These are phyloP conservation scores for Oryctes rhinoceros DNA, from an alignment of 1,140 invertebrate genomes.

Conservation along the genomic window DNA sequence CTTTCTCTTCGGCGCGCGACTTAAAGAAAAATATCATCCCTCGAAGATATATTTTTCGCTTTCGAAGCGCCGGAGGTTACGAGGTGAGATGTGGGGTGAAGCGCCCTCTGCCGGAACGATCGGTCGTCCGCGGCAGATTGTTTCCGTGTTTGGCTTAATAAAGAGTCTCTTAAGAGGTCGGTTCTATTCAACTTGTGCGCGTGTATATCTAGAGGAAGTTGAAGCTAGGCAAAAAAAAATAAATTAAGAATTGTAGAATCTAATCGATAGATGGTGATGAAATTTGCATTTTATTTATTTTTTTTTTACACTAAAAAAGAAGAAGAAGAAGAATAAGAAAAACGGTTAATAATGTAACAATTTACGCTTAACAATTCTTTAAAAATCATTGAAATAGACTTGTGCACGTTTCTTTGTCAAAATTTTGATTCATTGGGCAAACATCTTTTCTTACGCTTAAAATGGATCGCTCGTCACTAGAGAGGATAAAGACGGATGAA, in stretches of 20 bases:
- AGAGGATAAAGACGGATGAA: no score
- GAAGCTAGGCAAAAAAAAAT: neutral
- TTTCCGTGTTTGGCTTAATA: constrained; percentile 10
- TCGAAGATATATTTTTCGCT: constrained; percentile 12
- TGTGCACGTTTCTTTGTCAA: no score
- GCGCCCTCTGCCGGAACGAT: neutral
- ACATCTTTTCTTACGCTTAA: no score
- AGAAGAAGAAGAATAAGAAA: no score
- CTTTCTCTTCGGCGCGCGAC: neutral
- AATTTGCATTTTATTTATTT: no score
- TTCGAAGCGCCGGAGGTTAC: neutral
- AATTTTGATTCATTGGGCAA: no score
- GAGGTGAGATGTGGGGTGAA: neutral
- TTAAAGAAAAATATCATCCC: constrained; percentile 7
- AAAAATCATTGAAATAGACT: no score
- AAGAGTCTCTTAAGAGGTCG: constrained; percentile 9
- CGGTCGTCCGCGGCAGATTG: constrained; percentile 19
- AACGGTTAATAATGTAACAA: no score
- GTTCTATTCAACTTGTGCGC: neutral
- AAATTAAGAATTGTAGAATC: neutral
- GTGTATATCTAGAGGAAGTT: neutral
- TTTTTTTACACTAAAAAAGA: no score
- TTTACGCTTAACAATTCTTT: no score
- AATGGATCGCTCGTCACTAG: no score
- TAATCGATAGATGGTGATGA: neutral